A percentile compares a stretch with the other conserved stretches of the same genome.
These are phyloP conservation scores for Oceanodroma tethys DNA, from an alignment of 2,113 vertebrate species.

Conservation along the genomic window DNA sequence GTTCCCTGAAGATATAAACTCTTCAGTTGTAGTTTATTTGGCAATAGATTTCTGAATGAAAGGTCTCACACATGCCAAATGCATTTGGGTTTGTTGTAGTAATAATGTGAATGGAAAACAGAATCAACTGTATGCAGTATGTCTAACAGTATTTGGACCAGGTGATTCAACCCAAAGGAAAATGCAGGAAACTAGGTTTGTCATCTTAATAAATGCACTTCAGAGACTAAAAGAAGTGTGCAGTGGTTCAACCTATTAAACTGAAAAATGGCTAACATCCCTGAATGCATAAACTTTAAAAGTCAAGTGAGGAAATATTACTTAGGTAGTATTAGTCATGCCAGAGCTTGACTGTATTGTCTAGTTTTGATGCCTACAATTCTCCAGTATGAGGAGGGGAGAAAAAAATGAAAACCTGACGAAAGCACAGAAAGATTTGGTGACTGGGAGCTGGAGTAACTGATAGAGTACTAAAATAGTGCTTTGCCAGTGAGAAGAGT, in stretches of 20 bases:
- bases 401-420: background rate
- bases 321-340: background rate
- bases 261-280: background rate
- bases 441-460: background rate
- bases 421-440: background rate
- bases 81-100: background rate
- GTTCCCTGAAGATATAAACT: background rate
- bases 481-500: background rate
- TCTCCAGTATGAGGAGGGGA: background rate
- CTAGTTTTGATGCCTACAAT: background rate
- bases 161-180: background rate
- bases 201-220: background rate
- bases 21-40: background rate
- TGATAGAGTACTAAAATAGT: background rate
- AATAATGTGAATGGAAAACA: background rate
- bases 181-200: background rate
- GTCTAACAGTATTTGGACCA: background rate
- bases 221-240: background rate
- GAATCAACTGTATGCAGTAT: background rate
- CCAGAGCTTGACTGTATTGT: background rate
- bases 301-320: background rate
- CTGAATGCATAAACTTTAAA: background rate
- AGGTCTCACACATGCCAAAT: background rate
- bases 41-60: background rate
- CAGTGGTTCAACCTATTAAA: background rate